Percentiles rank a stretch among this genome's conserved stretches.
Conservation (phyloP, 2,888 invertebrate species). For the Ctena decussata region DNA sequence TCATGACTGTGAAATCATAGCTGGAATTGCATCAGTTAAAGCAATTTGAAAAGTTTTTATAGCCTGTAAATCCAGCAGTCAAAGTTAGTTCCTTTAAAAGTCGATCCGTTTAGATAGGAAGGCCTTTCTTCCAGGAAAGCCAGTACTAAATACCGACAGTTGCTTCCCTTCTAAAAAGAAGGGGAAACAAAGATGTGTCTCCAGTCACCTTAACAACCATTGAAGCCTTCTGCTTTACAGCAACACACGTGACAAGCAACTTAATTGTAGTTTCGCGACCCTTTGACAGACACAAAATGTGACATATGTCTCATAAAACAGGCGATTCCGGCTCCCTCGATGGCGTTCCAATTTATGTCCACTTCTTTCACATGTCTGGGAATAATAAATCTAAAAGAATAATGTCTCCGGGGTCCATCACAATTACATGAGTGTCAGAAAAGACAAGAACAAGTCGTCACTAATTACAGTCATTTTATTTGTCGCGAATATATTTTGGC, state of each 20-base stretch:
- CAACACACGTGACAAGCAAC: neutral
- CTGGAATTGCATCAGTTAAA: too few species aligned
- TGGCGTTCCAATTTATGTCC: slow-evolving; percentile 66
- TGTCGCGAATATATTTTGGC: neutral
- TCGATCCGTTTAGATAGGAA: too few species aligned
- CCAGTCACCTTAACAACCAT: too few species aligned
- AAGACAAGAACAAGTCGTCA: slow-evolving; percentile 8
- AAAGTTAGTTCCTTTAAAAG: too few species aligned
- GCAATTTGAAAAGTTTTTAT: too few species aligned
- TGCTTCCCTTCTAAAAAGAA: neutral
- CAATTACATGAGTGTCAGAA: slow-evolving; percentile 14
- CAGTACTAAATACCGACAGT: neutral
- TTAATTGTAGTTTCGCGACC: slow-evolving; percentile 35
- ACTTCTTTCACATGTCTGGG: slow-evolving; percentile 63
- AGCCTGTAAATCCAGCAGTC: too few species aligned
- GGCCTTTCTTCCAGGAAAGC: too few species aligned
- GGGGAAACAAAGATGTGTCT: neutral
- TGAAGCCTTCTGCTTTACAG: neutral
- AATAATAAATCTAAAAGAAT: slow-evolving; percentile 57
- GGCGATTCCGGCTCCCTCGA: slow-evolving; percentile 59
- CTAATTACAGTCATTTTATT: slow-evolving; percentile 11
- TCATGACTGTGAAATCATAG: too few species aligned
- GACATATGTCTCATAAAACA: slow-evolving; percentile 68
- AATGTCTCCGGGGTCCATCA: neutral
- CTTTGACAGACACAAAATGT: slow-evolving; percentile 59